A percentile compares a stretch with the other conserved stretches of the same genome.
Evolutionary conservation across 2,888 invertebrate genomes (phyloP).

Genomic region (Cosmopolites sordidus): DNA sequence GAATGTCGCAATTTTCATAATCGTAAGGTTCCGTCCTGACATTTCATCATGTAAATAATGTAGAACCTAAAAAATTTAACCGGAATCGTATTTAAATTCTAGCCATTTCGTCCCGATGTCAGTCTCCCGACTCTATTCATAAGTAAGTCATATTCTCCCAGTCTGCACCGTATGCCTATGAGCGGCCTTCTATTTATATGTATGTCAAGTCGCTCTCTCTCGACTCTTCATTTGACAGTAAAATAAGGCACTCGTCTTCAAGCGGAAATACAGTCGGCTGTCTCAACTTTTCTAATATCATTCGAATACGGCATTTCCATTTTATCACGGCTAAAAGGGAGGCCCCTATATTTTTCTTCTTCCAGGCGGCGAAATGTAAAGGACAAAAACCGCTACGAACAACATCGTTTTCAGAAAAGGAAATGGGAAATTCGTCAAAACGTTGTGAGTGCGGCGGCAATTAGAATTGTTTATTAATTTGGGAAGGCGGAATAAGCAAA

Average conservation of each 20-base stretch:
- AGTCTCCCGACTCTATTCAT: neutral
- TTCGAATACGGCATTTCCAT: slow-evolving; percentile 5
- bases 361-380: neutral
- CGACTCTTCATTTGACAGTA: slow-evolving; percentile 1
- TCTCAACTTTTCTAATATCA: slow-evolving; percentile 10
- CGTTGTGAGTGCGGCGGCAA: no score
- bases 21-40: no score
- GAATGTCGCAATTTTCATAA: no score
- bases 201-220: neutral
- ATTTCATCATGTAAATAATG: no score
- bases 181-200: neutral
- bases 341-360: neutral
- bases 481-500: no score
- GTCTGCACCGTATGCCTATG: neutral
- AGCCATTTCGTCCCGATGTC: no score
- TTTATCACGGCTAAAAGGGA: slow-evolving; percentile 1
- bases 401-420: no score
- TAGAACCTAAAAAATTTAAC: no score
- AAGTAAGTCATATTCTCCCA: neutral
- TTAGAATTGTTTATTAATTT: no score
- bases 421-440: no score
- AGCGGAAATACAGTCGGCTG: slow-evolving; percentile 2
- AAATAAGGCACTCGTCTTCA: slow-evolving; percentile 1
- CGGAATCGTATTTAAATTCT: no score
- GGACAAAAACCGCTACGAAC: neutral